These are phyloP conservation scores for Hippolais icterina DNA, from an alignment of 2,113 vertebrate species.

Conservation along the genomic window DNA sequence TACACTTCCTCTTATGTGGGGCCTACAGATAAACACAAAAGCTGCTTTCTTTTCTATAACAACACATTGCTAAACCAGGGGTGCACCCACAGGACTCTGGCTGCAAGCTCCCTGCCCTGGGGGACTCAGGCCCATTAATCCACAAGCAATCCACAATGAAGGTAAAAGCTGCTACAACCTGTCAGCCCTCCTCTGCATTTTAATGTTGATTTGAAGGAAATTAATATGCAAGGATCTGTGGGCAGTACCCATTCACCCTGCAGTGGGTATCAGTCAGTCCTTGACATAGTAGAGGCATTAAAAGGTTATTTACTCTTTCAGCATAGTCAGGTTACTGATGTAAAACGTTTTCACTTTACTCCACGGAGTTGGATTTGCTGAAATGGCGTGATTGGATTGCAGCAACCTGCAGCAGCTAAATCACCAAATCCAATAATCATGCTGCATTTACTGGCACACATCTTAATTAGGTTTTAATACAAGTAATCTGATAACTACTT, in stretches of 20 bases:
- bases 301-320: constrained; percentile 13
- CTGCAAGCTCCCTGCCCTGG: not conserved
- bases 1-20: not conserved
- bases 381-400: constrained; percentile 73
- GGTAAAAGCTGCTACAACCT: not conserved
- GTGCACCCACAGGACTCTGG: not conserved
- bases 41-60: not conserved
- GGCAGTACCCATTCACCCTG: not conserved
- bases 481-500: constrained; percentile 83
- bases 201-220: not conserved
- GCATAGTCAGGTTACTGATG: not conserved
- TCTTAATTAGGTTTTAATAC: constrained; percentile 95
- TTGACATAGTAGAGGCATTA: not conserved
- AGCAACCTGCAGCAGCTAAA: constrained; percentile 79
- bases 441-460: constrained; percentile 84
- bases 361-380: constrained; percentile 40
- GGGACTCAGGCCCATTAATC: not conserved
- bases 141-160: not conserved
- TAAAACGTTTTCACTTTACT: not conserved
- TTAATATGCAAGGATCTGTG: not conserved
- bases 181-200: not conserved
- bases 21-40: not conserved
- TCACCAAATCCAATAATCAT: constrained; percentile 88
- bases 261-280: not conserved
- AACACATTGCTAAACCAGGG: not conserved